Evolutionary conservation across 2,797 vertebrate species (phyloP), one percentile per base, ranked within the genome.

Genomic region (Acanthornis magna): DNA sequence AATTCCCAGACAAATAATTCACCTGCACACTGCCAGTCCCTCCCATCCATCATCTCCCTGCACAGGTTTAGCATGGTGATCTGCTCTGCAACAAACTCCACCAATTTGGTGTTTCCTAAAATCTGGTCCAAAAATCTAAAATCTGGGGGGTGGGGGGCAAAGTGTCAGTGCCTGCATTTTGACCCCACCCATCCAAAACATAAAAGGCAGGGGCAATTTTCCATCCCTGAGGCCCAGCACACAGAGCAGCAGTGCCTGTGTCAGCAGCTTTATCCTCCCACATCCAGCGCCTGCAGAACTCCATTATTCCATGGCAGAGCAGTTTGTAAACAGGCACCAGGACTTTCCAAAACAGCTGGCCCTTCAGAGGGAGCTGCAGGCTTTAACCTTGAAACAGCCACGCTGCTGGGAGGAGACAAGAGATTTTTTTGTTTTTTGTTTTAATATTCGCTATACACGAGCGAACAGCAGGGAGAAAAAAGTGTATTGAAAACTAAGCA

Each of bases 261-360:
- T 71, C 91, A 87, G 73, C 95, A 93, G 80, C 38, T 68, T 93
- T 82, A 43, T 62, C 89, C 79, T 94, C 88, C 96, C 83, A 94
- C 83, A 85, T 77, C 77, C 82, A 91, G 36, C 3, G 36, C 38
- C 66, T 75, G 42, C 13, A 70, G 42, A 32, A 65, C 67, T 89
- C 78, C 77, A 80, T 90, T 81, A 74, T 75, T 87, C 38, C 76
- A 50, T 20, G 45, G 50, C 53, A 85, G 72, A 95, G 77, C 51
- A 68, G 78, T 80, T 91, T 96, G 70, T 93, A 93, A 96, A 91
- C 43, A 88, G 89, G 61, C 76, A 83, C 53, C 63, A 83, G 54
- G 38, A 70, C 62, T 76, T 92, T 62, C 43, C 85, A 57, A 95
- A 93, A 88, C 21, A 91, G 57, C 65, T 62, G 73, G 58, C 29